A percentile compares a stretch with the other conserved stretches of the same genome.
Evolutionary conservation across 1,140 invertebrate genomes (phyloP).

Genomic region (Periplaneta americana): DNA sequence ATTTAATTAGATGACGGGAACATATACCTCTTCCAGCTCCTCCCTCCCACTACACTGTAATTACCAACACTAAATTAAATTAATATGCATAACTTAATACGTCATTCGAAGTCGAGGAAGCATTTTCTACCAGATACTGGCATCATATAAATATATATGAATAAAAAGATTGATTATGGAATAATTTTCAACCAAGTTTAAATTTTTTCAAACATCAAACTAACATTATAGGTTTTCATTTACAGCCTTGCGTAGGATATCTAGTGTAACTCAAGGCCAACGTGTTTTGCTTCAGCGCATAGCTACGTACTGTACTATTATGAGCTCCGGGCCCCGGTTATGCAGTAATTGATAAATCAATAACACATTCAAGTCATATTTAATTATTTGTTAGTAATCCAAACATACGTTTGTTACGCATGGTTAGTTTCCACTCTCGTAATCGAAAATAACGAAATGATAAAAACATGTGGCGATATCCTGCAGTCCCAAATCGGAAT

Average conservation of each 20-base stretch:
- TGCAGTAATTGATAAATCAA: slow-evolving; percentile 14
- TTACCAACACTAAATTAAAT: not conserved
- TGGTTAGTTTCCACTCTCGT: not conserved
- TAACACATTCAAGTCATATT: not conserved
- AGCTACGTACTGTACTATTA: not conserved
- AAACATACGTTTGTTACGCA: not conserved
- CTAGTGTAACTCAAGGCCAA: not conserved
- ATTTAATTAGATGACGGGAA: not conserved
- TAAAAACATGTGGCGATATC: not conserved
- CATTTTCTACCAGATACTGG: too few relatives aligned
- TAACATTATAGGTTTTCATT: not conserved
- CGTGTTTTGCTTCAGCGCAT: not conserved
- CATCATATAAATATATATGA: too few relatives aligned
- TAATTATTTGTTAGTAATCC: not conserved
- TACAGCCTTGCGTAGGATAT: not conserved
- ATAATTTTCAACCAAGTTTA: not conserved
- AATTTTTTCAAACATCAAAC: not conserved
- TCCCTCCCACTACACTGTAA: not conserved
- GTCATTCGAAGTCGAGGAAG: not conserved
- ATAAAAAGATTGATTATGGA: not conserved
- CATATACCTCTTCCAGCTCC: not conserved
- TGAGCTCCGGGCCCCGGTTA: slow-evolving; percentile 2
- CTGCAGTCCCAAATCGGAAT: not conserved
- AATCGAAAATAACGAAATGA: not conserved
- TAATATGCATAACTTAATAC: not conserved